Evolutionary conservation across 2,797 vertebrate species (phyloP).

Genomic region (Microctenopoma steveboyesi): DNA sequence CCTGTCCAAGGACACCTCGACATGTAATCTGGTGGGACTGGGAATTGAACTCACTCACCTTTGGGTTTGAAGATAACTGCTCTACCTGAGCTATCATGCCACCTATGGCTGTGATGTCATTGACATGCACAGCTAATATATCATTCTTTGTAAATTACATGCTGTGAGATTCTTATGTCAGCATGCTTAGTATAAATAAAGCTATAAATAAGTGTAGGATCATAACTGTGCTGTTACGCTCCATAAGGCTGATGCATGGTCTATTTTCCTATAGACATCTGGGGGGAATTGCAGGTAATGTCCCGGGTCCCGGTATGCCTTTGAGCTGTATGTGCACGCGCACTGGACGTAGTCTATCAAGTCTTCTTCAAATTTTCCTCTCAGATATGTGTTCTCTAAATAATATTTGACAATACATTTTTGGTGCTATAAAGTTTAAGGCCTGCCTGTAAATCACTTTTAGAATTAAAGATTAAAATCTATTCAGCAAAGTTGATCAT

Average conservation of each 20-base stretch:
- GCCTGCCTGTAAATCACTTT: neutral
- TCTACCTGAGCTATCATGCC: too few relatives aligned
- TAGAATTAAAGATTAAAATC: neutral
- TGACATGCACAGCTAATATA: conserved; percentile 9
- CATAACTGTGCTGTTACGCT: conserved; percentile 46
- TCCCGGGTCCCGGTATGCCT: conserved; percentile 58
- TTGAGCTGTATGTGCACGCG: conserved; percentile 32
- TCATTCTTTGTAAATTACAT: conserved; percentile 30
- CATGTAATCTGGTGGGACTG: too few relatives aligned
- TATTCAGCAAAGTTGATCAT: neutral
- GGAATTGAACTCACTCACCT: too few relatives aligned
- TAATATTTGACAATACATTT: conserved; percentile 5
- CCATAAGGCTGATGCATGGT: conserved; percentile 49
- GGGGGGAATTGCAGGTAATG: conserved; percentile 51
- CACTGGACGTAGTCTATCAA: conserved; percentile 23
- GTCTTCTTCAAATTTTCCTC: conserved; percentile 26
- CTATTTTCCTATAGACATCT: conserved; percentile 54
- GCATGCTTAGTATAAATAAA: conserved; percentile 49
- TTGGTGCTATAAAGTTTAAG: neutral
- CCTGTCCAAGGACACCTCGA: too few relatives aligned
- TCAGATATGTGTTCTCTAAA: neutral
- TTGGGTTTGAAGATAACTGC: too few relatives aligned
- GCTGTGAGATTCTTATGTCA: conserved; percentile 26
- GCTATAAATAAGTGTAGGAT: conserved; percentile 60
- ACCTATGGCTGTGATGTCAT: neutral